These are phyloP conservation scores for Gila orcuttii DNA, from an alignment of 2,113 vertebrate genomes.

Conservation along the genomic window DNA sequence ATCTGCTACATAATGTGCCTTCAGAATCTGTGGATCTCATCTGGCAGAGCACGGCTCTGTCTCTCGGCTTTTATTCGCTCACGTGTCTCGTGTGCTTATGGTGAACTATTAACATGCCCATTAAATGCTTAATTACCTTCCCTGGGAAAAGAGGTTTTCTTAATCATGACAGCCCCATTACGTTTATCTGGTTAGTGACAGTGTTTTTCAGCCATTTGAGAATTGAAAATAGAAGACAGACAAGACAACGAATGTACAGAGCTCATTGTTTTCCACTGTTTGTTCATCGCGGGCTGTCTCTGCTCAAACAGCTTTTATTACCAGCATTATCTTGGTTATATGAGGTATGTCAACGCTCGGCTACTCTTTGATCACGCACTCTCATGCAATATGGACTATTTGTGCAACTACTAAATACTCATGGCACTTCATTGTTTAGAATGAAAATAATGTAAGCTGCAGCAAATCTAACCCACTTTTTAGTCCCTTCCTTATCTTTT, in stretches of 20 bases:
- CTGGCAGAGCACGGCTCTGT: neutral
- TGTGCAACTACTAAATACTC: neutral
- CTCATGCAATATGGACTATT: neutral
- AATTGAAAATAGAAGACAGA: neutral
- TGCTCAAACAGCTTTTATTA: neutral
- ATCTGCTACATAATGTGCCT: slow-evolving; percentile 45
- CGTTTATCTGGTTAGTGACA: neutral
- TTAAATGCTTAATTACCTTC: slow-evolving; percentile 41
- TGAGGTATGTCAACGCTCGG: neutral
- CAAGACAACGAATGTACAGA: neutral
- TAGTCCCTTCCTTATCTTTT: neutral
- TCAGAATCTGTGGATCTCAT: slow-evolving; percentile 20
- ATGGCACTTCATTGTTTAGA: neutral
- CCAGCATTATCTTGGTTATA: neutral
- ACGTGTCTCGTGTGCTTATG: slow-evolving; percentile 10
- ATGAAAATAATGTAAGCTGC: neutral
- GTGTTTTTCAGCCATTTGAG: neutral
- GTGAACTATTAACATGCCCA: slow-evolving; percentile 25
- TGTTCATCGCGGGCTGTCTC: neutral
- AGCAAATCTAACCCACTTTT: neutral
- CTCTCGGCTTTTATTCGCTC: slow-evolving; percentile 12
- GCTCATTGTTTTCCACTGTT: neutral
- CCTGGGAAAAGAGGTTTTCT: slow-evolving; percentile 31
- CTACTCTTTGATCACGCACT: slow-evolving; percentile 1
- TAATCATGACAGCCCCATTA: neutral